Percentiles rank a stretch among this genome's conserved stretches.
These are phyloP conservation scores for Pteronotus mesoamericanus DNA, from an alignment of 2,797 vertebrate species.

Conservation along the genomic window DNA sequence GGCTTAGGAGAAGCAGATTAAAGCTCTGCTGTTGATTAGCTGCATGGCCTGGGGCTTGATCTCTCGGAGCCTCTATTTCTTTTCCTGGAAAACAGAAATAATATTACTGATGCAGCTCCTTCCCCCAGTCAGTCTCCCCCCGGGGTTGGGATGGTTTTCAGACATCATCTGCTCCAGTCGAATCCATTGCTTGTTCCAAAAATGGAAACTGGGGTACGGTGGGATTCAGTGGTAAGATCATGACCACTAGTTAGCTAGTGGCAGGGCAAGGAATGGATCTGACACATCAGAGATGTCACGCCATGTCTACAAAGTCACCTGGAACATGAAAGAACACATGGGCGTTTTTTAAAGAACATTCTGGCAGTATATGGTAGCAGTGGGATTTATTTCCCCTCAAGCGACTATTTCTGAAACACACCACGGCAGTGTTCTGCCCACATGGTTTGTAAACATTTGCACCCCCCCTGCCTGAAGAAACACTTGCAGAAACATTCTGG, in stretches of 20 bases:
- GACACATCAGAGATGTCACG: neutral
- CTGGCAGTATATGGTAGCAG: neutral
- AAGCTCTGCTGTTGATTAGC: neutral
- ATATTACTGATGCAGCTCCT: neutral
- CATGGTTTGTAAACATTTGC: neutral
- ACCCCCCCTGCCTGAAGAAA: neutral
- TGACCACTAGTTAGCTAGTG: neutral
- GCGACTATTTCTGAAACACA: neutral
- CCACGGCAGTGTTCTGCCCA: neutral
- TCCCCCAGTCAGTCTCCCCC: neutral
- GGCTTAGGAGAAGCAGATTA: neutral
- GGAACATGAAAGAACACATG: neutral
- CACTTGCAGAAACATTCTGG: constrained; percentile 49
- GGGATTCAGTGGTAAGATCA: neutral
- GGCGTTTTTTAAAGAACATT: neutral
- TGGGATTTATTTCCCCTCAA: neutral
- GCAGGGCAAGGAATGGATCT: neutral
- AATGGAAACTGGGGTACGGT: neutral
- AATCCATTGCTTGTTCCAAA: neutral
- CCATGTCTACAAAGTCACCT: fast-evolving
- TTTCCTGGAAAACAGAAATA: constrained; percentile 48
- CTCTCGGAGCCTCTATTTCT: neutral
- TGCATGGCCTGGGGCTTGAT: constrained; percentile 16
- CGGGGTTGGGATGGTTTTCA: neutral
- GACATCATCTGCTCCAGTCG: neutral